Conservation (phyloP, 2,888 invertebrate species). For the Andrena camellia region DNA sequence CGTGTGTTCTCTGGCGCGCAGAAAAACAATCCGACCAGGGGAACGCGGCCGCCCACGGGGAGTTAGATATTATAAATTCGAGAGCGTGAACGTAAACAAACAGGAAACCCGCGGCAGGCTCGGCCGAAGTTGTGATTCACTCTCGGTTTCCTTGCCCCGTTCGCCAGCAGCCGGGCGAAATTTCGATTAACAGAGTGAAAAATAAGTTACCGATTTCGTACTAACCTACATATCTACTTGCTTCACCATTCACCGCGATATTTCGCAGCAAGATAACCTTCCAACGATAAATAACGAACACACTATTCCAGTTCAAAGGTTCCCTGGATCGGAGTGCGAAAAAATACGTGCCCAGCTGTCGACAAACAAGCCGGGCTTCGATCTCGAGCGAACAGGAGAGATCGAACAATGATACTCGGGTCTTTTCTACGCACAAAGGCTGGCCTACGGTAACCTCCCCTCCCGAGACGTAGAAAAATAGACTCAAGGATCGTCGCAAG, state of each 20-base stretch:
- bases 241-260: neutral
- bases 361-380: neutral
- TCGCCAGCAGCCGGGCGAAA: neutral
- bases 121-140: conserved; percentile 34
- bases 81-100: conserved; percentile 45
- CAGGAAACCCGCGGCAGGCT: conserved; percentile 21
- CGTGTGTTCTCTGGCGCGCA: conserved; percentile 13
- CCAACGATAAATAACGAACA: too few relatives aligned
- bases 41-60: conserved; percentile 18
- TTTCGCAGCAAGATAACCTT: neutral
- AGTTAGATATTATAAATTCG: conserved; percentile 25
- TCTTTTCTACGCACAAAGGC: conserved; percentile 39
- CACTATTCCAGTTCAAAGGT: neutral
- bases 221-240: neutral
- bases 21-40: conserved; percentile 20
- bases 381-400: neutral
- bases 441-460: conserved; percentile 4
- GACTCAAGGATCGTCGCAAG: neutral
- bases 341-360: neutral
- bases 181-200: neutral
- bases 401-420: conserved; percentile 20
- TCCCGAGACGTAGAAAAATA: conserved; percentile 5
- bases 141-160: conserved; percentile 45
- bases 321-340: neutral
- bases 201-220: neutral